Evolutionary conservation across 1,140 invertebrate genomes (phyloP).

Genomic region (Trichoplusia ni): DNA sequence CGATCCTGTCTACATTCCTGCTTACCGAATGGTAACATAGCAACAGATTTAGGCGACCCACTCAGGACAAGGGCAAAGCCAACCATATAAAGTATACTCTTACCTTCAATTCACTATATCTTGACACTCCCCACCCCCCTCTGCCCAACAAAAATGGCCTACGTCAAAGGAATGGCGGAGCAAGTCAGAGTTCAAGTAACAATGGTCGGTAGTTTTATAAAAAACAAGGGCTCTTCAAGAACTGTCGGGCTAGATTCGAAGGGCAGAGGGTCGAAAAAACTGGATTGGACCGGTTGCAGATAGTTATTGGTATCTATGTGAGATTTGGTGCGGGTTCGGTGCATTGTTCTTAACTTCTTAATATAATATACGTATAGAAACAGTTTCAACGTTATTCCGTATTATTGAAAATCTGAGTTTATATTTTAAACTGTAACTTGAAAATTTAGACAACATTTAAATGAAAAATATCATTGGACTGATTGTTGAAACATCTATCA

Average conservation of each 20-base stretch:
- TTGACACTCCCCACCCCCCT: slow-evolving; percentile 25
- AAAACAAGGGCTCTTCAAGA: slow-evolving; percentile 69
- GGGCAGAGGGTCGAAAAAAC: slow-evolving; percentile 71
- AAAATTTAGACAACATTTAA: no score
- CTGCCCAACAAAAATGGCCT: not conserved
- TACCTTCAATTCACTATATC: not conserved
- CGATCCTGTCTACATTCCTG: not conserved
- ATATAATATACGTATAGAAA: not conserved
- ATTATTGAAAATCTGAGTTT: no score
- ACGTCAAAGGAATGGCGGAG: slow-evolving; percentile 12
- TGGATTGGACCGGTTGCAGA: slow-evolving; percentile 52
- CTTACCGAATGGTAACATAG: slow-evolving; percentile 9
- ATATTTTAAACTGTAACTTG: no score
- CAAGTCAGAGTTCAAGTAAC: slow-evolving; percentile 36
- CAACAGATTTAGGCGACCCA: slow-evolving; percentile 21
- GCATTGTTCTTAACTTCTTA: not conserved
- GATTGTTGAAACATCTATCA: no score
- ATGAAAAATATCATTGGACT: no score
- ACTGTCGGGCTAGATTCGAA: slow-evolving; percentile 71
- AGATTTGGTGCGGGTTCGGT: not conserved
- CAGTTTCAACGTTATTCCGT: no score
- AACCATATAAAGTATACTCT: slow-evolving; percentile 31
- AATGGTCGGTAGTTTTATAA: slow-evolving; percentile 55
- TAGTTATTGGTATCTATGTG: slow-evolving; percentile 29
- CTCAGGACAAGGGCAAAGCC: slow-evolving; percentile 25